phyloP scores from a whole-genome alignment of 2,888 invertebrate genomes.

The Elmis aenea region DNA sequence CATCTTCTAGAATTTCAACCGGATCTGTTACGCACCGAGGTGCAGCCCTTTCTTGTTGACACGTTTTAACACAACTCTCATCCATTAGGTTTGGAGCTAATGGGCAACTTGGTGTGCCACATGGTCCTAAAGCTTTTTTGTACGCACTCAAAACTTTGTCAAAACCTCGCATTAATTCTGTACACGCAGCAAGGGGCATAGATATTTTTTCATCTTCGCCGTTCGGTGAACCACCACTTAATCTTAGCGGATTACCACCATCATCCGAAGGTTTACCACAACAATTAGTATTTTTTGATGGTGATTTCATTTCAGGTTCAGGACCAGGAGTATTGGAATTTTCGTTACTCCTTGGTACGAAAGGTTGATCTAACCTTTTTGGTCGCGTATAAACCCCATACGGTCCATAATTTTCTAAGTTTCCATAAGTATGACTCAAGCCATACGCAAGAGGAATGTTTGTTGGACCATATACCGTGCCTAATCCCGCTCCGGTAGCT shows the following conservation, averaged over 20 bases:
- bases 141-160: conserved; percentile 38
- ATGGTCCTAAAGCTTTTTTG: conserved; percentile 41
- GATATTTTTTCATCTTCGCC: conserved; percentile 20
- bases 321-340: not conserved
- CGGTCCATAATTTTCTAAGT: conserved; percentile 36
- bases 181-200: conserved; percentile 37
- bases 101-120: conserved; percentile 39
- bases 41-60: conserved; percentile 14
- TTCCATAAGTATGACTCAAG: conserved; percentile 39
- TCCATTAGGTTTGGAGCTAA: conserved; percentile 34
- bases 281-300: not conserved
- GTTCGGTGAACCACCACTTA: conserved; percentile 29
- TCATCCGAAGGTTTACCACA: not conserved
- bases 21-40: not conserved
- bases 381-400: conserved; percentile 35
- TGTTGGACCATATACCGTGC: conserved; percentile 32
- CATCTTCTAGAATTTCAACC: not conserved
- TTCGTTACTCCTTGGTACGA: conserved; percentile 10
- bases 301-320: not conserved
- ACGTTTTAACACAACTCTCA: conserved; percentile 33
- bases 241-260: conserved; percentile 11
- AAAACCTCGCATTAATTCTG: conserved; percentile 41
- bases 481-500: conserved; percentile 37
- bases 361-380: conserved; percentile 29
- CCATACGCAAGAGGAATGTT: conserved; percentile 34